Conservation (phyloP, 2,113 vertebrate genomes). For the Engystomops pustulosus region DNA sequence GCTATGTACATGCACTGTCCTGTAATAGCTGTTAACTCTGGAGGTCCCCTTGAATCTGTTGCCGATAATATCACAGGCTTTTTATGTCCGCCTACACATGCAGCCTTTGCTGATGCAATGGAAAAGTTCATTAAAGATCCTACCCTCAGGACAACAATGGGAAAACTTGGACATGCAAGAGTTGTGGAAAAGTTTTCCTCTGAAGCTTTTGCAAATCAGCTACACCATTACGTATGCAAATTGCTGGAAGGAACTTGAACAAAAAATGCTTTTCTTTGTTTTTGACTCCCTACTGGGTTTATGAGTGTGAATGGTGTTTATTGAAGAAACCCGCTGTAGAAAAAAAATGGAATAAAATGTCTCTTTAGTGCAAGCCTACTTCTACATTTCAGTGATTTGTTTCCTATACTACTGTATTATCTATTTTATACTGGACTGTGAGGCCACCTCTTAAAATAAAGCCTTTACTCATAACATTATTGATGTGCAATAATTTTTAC, state of each 20-base stretch:
- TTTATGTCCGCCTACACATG: constrained; percentile 83
- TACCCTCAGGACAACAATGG: constrained; percentile 84
- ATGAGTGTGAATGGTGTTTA: too few species aligned
- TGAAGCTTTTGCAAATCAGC: constrained; percentile 86
- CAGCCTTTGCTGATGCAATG: constrained; percentile 86
- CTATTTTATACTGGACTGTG: too few species aligned
- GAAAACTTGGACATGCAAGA: constrained; percentile 85
- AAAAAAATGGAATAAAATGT: too few species aligned
- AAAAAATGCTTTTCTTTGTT: neutral
- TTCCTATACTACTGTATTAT: too few species aligned
- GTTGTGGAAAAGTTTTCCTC: constrained; percentile 88
- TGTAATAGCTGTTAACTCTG: constrained; percentile 91
- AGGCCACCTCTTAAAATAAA: too few species aligned
- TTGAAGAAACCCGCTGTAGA: too few species aligned
- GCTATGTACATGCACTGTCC: constrained; percentile 95
- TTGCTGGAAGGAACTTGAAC: constrained; percentile 65
- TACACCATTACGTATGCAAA: constrained; percentile 81
- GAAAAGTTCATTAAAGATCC: constrained; percentile 83
- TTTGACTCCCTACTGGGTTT: too few species aligned
- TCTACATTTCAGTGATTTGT: too few species aligned
- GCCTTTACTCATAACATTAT: too few species aligned
- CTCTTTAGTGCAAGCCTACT: too few species aligned
- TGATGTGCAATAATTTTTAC: too few species aligned
- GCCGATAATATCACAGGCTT: constrained; percentile 86
- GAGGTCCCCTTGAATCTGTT: constrained; percentile 92